phyloP scores from a whole-genome alignment of 2,888 invertebrate species.

The Cerastis rubricosa region DNA sequence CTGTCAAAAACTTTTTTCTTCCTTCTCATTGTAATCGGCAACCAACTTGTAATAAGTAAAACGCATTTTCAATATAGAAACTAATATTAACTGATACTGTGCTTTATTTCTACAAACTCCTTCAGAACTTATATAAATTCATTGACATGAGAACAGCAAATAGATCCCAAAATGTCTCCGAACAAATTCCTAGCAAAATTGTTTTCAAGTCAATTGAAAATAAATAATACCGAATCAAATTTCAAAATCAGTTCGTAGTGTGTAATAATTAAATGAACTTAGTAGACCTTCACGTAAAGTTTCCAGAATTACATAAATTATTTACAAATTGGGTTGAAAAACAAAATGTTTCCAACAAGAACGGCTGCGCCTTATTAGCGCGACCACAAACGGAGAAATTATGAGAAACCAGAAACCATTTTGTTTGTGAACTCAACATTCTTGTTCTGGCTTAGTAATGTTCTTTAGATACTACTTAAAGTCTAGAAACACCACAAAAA shows the following conservation, averaged over 20 bases:
- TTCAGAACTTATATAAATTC: constrained; percentile 4
- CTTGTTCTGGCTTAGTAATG: not conserved
- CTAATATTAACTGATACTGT: no score
- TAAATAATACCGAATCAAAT: constrained; percentile 26
- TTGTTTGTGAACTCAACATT: constrained; percentile 21
- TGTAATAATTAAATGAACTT: constrained; percentile 32
- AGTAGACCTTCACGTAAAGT: constrained; percentile 1
- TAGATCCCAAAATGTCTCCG: constrained; percentile 16
- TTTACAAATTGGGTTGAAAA: constrained; percentile 43
- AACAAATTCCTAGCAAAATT: constrained; percentile 3
- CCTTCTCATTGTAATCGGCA: no score
- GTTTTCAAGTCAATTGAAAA: not conserved
- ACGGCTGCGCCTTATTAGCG: constrained; percentile 9
- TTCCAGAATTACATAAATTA: constrained; percentile 39
- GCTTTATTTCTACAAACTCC: no score
- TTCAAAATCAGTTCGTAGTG: constrained; percentile 35
- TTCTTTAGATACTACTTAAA: not conserved
- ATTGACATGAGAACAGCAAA: not conserved
- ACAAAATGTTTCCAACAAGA: constrained; percentile 39
- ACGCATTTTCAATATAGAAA: no score
- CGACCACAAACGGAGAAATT: constrained; percentile 38
- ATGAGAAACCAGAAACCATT: constrained; percentile 27
- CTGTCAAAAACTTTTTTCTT: no score
- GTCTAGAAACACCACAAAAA: not conserved
- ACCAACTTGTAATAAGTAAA: no score